Evolutionary conservation across 2,113 vertebrate species (phyloP).

Genomic region (Melanerpes formicivorus): DNA sequence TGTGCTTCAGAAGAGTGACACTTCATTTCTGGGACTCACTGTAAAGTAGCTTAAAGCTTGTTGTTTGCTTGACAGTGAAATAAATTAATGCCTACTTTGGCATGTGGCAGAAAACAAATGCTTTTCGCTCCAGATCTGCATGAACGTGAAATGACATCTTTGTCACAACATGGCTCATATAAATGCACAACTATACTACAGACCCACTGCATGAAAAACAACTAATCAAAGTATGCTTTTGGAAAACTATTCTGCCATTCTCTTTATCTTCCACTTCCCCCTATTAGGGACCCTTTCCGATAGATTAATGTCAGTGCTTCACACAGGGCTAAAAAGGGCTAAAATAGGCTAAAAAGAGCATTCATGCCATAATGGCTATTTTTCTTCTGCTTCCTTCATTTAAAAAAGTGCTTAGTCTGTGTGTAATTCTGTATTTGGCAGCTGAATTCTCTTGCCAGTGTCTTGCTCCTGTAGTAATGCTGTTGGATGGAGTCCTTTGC

Average conservation of each 20-base stretch:
- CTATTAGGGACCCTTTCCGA: not conserved
- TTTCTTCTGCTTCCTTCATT: not conserved
- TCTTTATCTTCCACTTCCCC: not conserved
- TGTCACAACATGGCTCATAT: not conserved
- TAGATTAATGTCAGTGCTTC: not conserved
- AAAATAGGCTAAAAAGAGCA: not conserved
- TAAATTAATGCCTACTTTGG: not conserved
- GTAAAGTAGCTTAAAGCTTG: not conserved
- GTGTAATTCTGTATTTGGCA: not conserved
- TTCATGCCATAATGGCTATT: not conserved
- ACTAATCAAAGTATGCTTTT: not conserved
- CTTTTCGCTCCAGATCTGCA: not conserved
- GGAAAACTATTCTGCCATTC: not conserved
- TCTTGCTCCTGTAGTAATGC: not conserved
- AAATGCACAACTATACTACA: not conserved
- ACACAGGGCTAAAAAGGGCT: not conserved
- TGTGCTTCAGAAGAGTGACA: not conserved
- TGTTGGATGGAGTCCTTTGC: not conserved
- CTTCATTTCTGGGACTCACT: not conserved
- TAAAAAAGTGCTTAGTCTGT: not conserved
- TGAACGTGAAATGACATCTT: not conserved
- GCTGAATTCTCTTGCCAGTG: not conserved
- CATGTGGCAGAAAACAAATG: not conserved
- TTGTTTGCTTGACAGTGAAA: slow-evolving; percentile 20
- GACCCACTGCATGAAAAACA: not conserved